These are phyloP conservation scores for Pseudolycoriella hygida DNA, from an alignment of 2,888 invertebrate genomes.

Conservation along the genomic window DNA sequence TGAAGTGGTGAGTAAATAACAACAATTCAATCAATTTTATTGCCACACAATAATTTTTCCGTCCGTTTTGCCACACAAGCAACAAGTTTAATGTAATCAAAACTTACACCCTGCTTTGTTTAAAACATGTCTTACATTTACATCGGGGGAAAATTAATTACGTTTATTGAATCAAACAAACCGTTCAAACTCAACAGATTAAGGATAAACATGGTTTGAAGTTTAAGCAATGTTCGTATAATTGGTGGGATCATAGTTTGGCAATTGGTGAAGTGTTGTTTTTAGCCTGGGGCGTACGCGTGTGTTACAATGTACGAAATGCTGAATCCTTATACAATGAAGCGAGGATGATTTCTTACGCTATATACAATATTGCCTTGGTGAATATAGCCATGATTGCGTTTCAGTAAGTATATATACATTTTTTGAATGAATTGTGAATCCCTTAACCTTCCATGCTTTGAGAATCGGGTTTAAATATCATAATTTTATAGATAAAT, in stretches of 20 bases:
- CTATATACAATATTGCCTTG: constrained; percentile 85
- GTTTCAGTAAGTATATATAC: constrained; percentile 65
- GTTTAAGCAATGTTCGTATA: constrained; percentile 78
- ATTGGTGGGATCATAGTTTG: constrained; percentile 90
- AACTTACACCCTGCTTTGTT: background rate
- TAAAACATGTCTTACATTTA: too few species aligned
- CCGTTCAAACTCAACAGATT: constrained; percentile 30
- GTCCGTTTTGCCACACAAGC: too few species aligned
- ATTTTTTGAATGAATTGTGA: background rate
- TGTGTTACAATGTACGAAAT: constrained; percentile 73
- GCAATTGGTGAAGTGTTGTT: constrained; percentile 67
- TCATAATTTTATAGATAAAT: too few species aligned
- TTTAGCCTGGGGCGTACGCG: constrained; percentile 67
- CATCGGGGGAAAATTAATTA: too few species aligned
- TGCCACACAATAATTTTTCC: background rate
- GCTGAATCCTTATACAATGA: constrained; percentile 88
- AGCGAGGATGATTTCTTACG: constrained; percentile 80
- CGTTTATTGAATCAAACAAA: too few species aligned
- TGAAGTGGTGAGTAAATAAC: constrained; percentile 38
- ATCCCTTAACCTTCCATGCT: background rate
- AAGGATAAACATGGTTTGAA: constrained; percentile 56
- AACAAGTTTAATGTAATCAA: background rate
- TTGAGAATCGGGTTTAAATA: background rate
- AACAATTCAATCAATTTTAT: background rate
- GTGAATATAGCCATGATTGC: constrained; percentile 86